phyloP scores from a whole-genome alignment of 1,140 invertebrate species.

The Pogonomyrmex barbatus region DNA sequence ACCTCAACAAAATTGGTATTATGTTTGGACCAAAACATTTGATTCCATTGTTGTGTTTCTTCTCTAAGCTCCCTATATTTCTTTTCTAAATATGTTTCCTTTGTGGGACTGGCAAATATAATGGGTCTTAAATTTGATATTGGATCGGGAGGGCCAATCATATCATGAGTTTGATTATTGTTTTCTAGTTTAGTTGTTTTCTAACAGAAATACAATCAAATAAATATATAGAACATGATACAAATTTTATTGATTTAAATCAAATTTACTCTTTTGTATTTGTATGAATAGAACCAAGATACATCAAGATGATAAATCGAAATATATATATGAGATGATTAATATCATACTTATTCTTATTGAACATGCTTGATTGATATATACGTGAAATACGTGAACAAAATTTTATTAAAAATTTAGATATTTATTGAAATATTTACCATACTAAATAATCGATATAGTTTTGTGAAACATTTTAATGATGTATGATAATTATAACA shows the following conservation, averaged over 20 bases:
- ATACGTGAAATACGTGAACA: not conserved
- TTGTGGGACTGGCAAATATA: conserved; percentile 87
- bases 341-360: not conserved
- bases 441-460: not conserved
- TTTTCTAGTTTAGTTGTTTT: not conserved
- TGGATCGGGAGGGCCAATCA: conserved; percentile 92
- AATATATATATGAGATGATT: not conserved
- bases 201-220: not conserved
- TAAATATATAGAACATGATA: not conserved
- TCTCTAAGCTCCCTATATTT: conserved; percentile 88
- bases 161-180: conserved; percentile 27
- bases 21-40: conserved; percentile 92
- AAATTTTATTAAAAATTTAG: not conserved
- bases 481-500: not conserved
- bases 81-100: conserved; percentile 90
- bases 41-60: conserved; percentile 92
- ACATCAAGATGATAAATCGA: not conserved
- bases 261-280: not conserved
- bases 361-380: not conserved
- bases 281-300: not conserved
- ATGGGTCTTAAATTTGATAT: conserved; percentile 92
- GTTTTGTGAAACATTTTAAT: not conserved
- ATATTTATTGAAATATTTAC: conserved; percentile 39
- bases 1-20: conserved; percentile 90
- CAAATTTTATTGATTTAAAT: not conserved